Conservation (phyloP, 2,113 vertebrate species). For the Theropithecus gelada region DNA sequence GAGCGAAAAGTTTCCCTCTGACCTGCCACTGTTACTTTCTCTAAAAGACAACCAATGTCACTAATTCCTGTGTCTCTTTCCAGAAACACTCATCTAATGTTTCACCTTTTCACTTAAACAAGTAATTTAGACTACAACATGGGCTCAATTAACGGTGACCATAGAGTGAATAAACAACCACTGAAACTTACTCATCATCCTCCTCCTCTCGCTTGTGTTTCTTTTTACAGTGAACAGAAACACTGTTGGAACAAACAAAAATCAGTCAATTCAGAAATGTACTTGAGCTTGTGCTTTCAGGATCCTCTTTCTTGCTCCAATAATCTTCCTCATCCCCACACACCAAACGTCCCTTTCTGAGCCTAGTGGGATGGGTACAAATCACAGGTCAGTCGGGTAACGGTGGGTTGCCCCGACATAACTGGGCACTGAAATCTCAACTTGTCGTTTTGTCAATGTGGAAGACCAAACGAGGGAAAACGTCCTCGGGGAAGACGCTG, state of each 20-base stretch:
- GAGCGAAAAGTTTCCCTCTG: not conserved
- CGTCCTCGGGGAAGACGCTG: not conserved
- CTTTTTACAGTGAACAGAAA: constrained; percentile 75
- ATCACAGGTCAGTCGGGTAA: not conserved
- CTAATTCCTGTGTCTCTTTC: not conserved
- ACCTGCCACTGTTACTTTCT: not conserved
- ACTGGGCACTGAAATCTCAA: not conserved
- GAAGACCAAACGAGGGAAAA: not conserved
- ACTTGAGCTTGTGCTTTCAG: not conserved
- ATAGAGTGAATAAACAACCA: constrained; percentile 22
- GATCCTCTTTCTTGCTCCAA: not conserved
- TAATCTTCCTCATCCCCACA: not conserved
- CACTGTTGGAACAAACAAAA: constrained; percentile 68
- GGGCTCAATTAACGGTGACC: not conserved
- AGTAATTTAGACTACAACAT: not conserved
- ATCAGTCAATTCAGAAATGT: not conserved
- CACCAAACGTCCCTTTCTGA: not conserved
- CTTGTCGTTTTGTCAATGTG: not conserved
- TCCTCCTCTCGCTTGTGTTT: constrained; percentile 85
- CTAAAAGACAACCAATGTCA: not conserved
- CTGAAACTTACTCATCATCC: constrained; percentile 83
- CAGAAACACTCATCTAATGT: not conserved
- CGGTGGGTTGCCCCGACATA: not conserved
- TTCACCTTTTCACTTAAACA: not conserved
- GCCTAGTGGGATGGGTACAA: not conserved